Evolutionary conservation across 2,797 vertebrate genomes (phyloP), one percentile per base, ranked within the genome.

Genomic region (Trematomus bernacchii): DNA sequence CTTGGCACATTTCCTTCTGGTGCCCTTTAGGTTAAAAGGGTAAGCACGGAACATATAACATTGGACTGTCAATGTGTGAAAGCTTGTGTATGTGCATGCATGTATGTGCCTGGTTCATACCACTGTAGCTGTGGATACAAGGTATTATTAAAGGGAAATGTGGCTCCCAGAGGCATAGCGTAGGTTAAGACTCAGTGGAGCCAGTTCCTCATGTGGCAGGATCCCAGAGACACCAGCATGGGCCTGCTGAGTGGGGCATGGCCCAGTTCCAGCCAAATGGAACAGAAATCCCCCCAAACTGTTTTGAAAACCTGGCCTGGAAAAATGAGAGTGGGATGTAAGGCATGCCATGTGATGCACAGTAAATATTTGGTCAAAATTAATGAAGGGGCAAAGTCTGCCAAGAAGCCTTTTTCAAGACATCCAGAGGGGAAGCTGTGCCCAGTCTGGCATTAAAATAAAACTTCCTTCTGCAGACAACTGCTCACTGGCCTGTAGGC

Each of bases 351-450:
- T 87, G 88, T 85, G 87, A 92, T 90, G 91, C 88, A 87, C 91
- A 78, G 85, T 92, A 93, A 94, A 94, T 94, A 93, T 94, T 91
- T 91, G 90, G 92, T 93, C 88, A 92, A 87, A 94, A 93, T 92
- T 92, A 93, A 94, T 93, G 92, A 92, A 87, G 87, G 88, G 83
- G 88, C 85, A 43, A 88, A 67, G 86, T 77, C 82, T 92, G 93
- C 93, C 91, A 94, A 90, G 80, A 87, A 81, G 78, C 66, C 85
- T 85, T 89, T 90, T 89, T 89, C 72, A 73, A 88, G 89, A 83
- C 82, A 54, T 91, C 86, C 85, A 92, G 90, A 89, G 85, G 88
- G 81, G 82, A 89, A 77, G 82, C 84, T 80, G 82, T 90, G 92
- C 92, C 91, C 87, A 80, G 91, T 82, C 92, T 89, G 91, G 91